Evolutionary conservation across 2,113 vertebrate species (phyloP), one percentile per base, ranked within the genome.

Genomic region (Anguilla japonica): DNA sequence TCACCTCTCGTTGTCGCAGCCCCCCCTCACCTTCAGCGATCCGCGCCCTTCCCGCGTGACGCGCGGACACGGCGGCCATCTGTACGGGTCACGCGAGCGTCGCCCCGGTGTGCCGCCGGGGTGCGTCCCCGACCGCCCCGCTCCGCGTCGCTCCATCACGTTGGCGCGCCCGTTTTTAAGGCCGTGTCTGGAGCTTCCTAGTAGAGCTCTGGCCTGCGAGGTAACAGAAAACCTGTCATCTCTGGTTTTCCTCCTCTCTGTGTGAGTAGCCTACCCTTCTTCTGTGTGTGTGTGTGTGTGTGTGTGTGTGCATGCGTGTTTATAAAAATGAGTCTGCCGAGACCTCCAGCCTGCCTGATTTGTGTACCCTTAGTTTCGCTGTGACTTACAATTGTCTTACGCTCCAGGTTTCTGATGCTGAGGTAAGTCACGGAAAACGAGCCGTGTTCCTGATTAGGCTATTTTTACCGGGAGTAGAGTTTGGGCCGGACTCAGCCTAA

Each of bases 301-400:
- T 86, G 85, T 89, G 87, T 87, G 43, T 83, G 88, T 86, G 40
- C 40, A 9, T 82, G 6, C 67, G 86, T 86, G 56, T 60, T 15
- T 60, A 20, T 60, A 60, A 89, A 89, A 71, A 88, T 86, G 85
- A 83, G 87, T 88, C 87, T 26, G 84, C 63, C 81, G 79, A 88
- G 87, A 75, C 87, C 92, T 89, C 92, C 87, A 89, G 87, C 87
- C 91, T 84, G 88, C 89, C 88, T 85, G 41, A 87, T 84, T 87
- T 84, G 57, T 34, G 81, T 92, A 89, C 92, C 91, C 89, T 93
- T 84, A 63, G 39, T 91, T 94, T 86, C 92, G 93, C 92, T 89
- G 81, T 92, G 91, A 93, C 85, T 93, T 93, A 92, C 85, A 82
- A 84, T 87, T 84, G 81, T 41, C 53, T 67, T 87, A 82, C 85